Evolutionary conservation across 1,140 invertebrate species (phyloP), one percentile per base, ranked within the genome.

Genomic region (Hyles euphorbiae): DNA sequence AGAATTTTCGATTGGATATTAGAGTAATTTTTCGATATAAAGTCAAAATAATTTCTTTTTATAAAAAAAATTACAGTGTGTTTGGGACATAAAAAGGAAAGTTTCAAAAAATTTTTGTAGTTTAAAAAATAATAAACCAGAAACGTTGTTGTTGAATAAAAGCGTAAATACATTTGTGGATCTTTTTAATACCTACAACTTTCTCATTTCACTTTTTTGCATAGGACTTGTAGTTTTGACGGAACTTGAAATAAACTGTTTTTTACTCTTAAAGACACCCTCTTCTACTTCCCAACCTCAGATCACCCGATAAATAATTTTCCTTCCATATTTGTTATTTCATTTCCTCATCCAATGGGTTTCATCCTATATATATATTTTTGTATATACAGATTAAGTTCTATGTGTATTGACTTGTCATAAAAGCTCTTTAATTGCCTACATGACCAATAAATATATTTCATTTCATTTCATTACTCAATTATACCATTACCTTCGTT

Each of bases 1-100:
- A 47, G 46, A 47, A 47, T 47, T 5, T 10, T 47, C 46, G 10
- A 47, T 47, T 47, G 46, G 22, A 47, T 7, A 5, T 47, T 47
- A 47, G 4, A 12, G 4, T 47, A 12, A 4, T 5, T 47, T 47
- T 47, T 3, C 46, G 46, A 47, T 47, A 47, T 8, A 3, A 10
- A 47, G 46, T 47, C 46, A 47, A 47, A 47, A 47, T 47, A 5
- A 47, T 3, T 11, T 3, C 2, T 22, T 22, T 22, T 22, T 22
- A 22, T 22, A 22, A n/a, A 45, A 45, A 47, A 47, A 47, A 7
- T n/a, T 47, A 47, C 46, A 47, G 5, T 10, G 4, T 47, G 46
- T 47, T 47, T 47, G 46, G 46, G 46, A 10, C 46, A 47, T 47
- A 47, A 10, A 10, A 47, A 47, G 46, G 10, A 4, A 47, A 47